Conservation (phyloP, 2,797 vertebrate genomes). For the Poeciliopsis infans region DNA sequence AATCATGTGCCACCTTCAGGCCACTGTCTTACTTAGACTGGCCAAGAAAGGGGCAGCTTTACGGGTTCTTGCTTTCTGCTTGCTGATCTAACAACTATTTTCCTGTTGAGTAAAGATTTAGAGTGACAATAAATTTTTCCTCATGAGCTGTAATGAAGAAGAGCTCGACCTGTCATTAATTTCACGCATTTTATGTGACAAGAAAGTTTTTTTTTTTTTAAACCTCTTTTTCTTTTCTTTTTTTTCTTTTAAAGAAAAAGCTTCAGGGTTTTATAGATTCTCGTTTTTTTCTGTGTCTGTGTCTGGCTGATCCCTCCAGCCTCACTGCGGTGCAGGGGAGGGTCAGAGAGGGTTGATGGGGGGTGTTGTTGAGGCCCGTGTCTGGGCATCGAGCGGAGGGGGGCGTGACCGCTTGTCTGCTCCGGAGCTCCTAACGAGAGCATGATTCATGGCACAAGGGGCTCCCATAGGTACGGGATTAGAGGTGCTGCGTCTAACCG, state of each 20-base stretch:
- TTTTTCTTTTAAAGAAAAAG: slow-evolving; percentile 11
- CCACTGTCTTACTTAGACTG: slow-evolving; percentile 61
- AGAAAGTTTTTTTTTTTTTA: slow-evolving; percentile 11
- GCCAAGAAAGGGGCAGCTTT: slow-evolving; percentile 47
- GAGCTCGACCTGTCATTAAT: slow-evolving; percentile 21
- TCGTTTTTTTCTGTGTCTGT: slow-evolving; percentile 50
- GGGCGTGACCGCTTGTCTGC: slow-evolving; percentile 79
- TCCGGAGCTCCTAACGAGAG: slow-evolving; percentile 77
- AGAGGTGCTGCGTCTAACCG: slow-evolving; percentile 80
- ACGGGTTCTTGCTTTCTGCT: slow-evolving; percentile 28
- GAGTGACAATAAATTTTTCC: slow-evolving; percentile 54
- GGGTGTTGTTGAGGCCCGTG: slow-evolving; percentile 54
- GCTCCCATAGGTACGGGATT: slow-evolving; percentile 81
- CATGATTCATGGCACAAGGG: slow-evolving; percentile 78
- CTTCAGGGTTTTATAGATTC: slow-evolving; percentile 43
- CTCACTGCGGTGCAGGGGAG: slow-evolving; percentile 65
- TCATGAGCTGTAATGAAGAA: slow-evolving; percentile 35
- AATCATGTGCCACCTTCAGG: slow-evolving; percentile 73
- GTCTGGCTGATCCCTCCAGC: slow-evolving; percentile 52
- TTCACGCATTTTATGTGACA: slow-evolving; percentile 45
- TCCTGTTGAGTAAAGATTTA: slow-evolving; percentile 52
- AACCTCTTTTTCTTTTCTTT: neutral
- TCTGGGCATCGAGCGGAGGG: slow-evolving; percentile 76
- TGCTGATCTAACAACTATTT: slow-evolving; percentile 56
- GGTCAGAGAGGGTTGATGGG: slow-evolving; percentile 49